phyloP scores from a whole-genome alignment of 1,140 invertebrate species.

The Drosophila dunni region DNA sequence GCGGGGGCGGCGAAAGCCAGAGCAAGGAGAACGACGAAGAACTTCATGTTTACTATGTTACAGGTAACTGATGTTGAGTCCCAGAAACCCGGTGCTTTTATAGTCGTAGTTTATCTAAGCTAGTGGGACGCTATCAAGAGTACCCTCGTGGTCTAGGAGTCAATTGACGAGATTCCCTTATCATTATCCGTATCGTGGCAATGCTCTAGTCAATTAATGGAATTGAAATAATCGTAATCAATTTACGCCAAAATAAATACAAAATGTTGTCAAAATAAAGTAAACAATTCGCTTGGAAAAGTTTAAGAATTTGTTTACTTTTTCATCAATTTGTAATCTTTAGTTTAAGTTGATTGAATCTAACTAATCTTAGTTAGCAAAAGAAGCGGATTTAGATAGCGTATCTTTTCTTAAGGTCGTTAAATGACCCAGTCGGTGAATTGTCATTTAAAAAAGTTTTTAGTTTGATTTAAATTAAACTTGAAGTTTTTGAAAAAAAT shows the following conservation, averaged over 20 bases:
- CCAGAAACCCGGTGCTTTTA: slow-evolving; percentile 31
- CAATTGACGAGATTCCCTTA: slow-evolving; percentile 3
- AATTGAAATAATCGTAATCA: background rate
- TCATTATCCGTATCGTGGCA: slow-evolving; percentile 3
- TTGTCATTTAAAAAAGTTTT: too few species aligned
- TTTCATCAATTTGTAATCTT: background rate
- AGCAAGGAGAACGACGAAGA: slow-evolving; percentile 58
- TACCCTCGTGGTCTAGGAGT: slow-evolving; percentile 16
- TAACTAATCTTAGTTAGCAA: too few species aligned
- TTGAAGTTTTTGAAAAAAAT: too few species aligned
- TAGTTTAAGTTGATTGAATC: too few species aligned
- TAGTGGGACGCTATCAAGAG: slow-evolving; percentile 19
- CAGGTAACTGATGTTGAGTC: slow-evolving; percentile 54
- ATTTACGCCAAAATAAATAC: slow-evolving; percentile 4
- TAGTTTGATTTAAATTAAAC: too few species aligned
- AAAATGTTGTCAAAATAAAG: background rate
- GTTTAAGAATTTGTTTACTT: background rate
- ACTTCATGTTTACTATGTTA: slow-evolving; percentile 56
- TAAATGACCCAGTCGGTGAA: too few species aligned
- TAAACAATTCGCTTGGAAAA: slow-evolving; percentile 8
- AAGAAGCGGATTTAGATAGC: too few species aligned
- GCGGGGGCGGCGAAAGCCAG: slow-evolving; percentile 65
- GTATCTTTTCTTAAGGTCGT: too few species aligned
- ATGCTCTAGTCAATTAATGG: slow-evolving; percentile 20
- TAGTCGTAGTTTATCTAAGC: slow-evolving; percentile 49